Evolutionary conservation across 2,797 vertebrate species (phyloP).

Genomic region (Octomys mimax): DNA sequence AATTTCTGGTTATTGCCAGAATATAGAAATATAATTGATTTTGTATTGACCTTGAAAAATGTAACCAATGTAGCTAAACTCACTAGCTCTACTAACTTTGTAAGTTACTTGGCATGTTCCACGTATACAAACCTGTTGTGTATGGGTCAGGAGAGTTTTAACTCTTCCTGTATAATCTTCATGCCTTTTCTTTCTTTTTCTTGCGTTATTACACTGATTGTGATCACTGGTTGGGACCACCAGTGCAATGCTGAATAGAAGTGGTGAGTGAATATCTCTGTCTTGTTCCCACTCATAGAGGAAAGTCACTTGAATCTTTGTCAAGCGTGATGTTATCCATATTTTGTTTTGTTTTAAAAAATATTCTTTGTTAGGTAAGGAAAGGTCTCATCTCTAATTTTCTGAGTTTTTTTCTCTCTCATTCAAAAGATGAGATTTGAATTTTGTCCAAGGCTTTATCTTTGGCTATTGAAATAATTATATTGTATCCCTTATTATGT

Average conservation of each 20-base stretch:
- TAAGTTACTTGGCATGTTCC: conserved; percentile 45
- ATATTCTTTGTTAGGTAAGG: conserved; percentile 20
- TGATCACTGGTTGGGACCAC: background rate
- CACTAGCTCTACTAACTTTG: conserved; percentile 10
- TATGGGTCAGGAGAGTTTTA: conserved; percentile 58
- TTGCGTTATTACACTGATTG: conserved; percentile 38
- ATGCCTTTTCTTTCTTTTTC: conserved; percentile 70
- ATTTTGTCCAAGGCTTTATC: conserved; percentile 53
- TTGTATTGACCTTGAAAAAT: conserved; percentile 58
- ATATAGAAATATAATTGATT: conserved; percentile 48
- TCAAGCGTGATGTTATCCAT: conserved; percentile 28
- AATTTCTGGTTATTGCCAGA: conserved; percentile 34
- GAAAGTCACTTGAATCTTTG: conserved; percentile 46
- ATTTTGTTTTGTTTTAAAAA: background rate
- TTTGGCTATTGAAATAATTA: conserved; percentile 29
- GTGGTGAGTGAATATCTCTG: conserved; percentile 10
- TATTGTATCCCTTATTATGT: background rate
- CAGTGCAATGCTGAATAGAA: conserved; percentile 35
- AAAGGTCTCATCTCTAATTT: conserved; percentile 56
- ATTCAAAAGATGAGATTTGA: conserved; percentile 8
- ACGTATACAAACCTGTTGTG: conserved; percentile 28
- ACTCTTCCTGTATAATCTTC: conserved; percentile 48
- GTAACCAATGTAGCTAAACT: conserved; percentile 17
- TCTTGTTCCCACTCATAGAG: background rate
- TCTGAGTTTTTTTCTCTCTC: conserved; percentile 30